Conservation (phyloP, 1,140 invertebrate genomes). For the Pogonognathellus flavescens region DNA sequence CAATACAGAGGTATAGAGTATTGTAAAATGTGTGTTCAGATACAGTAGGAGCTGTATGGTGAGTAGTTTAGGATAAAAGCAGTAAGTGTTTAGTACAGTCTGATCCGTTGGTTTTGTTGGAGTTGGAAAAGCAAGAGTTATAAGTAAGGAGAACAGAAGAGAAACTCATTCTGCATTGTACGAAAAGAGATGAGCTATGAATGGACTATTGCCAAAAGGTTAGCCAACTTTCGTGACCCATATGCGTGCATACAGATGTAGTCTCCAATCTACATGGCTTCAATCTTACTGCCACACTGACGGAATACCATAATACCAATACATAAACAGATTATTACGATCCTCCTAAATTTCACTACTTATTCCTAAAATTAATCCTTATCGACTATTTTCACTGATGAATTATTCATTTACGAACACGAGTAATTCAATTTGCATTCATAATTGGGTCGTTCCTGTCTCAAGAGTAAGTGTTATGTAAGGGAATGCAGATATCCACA, state of each 20-base stretch:
- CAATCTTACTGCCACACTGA: slow-evolving; percentile 43
- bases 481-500: not conserved
- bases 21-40: too few species aligned
- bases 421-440: slow-evolving; percentile 25
- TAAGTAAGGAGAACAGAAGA: not conserved
- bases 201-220: slow-evolving; percentile 66
- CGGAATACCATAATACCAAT: slow-evolving; percentile 46
- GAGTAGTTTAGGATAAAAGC: too few species aligned
- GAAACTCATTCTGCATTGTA: slow-evolving; percentile 44
- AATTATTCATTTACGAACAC: slow-evolving; percentile 36
- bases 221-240: slow-evolving; percentile 67
- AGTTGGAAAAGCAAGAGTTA: not conserved
- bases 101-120: too few species aligned
- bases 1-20: too few species aligned
- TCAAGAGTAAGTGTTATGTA: not conserved
- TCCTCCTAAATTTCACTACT: slow-evolving; percentile 41
- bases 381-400: slow-evolving; percentile 29
- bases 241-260: slow-evolving; percentile 63
- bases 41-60: too few species aligned
- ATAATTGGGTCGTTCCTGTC: slow-evolving; percentile 41
- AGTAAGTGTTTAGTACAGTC: too few species aligned
- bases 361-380: slow-evolving; percentile 50
- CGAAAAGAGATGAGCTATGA: slow-evolving; percentile 62
- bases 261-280: slow-evolving; percentile 32
- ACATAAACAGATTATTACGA: slow-evolving; percentile 49